A percentile compares a stretch with the other conserved stretches of the same genome.
phyloP scores from a whole-genome alignment of 1,140 invertebrate species.

The Saccostrea cuccullata region DNA sequence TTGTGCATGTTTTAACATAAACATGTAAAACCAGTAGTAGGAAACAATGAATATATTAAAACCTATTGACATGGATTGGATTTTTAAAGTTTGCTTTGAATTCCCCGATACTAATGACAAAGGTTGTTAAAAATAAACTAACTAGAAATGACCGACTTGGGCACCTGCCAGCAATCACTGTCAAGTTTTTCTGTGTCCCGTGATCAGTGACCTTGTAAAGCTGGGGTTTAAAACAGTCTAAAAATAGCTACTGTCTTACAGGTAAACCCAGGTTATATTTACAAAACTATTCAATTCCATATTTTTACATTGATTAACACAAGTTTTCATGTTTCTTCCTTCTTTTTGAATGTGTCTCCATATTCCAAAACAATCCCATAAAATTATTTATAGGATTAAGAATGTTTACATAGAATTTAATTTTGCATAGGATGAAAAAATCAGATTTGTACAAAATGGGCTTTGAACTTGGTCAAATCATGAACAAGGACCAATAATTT shows the following conservation, averaged over 20 bases:
- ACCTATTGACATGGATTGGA: no score
- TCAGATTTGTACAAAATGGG: no score
- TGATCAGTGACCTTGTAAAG: conserved; percentile 26
- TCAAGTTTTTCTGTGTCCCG: background rate
- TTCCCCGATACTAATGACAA: background rate
- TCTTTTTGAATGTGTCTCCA: background rate
- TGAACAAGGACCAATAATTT: no score
- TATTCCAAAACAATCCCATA: no score
- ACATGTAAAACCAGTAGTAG: no score
- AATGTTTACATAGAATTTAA: no score
- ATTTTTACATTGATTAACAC: background rate
- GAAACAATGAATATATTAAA: no score
- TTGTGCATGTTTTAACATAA: no score
- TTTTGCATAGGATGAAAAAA: no score
- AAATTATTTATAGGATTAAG: no score
- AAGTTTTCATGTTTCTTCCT: background rate
- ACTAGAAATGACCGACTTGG: background rate
- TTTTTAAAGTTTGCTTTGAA: no score
- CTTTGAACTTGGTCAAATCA: no score
- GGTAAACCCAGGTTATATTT: background rate
- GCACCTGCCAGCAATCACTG: conserved; percentile 21
- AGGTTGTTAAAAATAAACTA: background rate
- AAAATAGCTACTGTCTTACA: background rate
- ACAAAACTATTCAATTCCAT: background rate
- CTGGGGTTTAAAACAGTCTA: conserved; percentile 11